Evolutionary conservation across 2,888 invertebrate species (phyloP), one percentile per base, ranked within the genome.

Genomic region (Rotaria macrura): DNA sequence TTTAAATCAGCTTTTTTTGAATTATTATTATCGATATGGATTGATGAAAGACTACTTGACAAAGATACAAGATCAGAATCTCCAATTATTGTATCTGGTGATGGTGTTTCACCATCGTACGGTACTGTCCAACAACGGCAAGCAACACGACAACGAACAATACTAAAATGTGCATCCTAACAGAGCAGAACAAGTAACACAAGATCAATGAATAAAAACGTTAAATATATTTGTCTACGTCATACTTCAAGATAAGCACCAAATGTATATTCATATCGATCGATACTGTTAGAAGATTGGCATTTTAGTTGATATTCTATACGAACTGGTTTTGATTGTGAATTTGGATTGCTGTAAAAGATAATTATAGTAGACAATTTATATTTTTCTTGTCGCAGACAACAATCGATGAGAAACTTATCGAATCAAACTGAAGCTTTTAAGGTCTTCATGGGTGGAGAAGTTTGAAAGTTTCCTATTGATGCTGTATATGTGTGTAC

Each of bases 161-260:
- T 94, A 90, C 94, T 94, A 89, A 93, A 93, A 87, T 94, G 93
- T 0, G 96, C 95, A 90, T 95, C 95, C 89, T 94, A n/a, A n/a
- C n/a, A n/a, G n/a, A n/a, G n/a, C n/a, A n/a, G 94, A 52, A 97
- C 92, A 96, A 96, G 43, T 43, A 25, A 40, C 9, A 40, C 0
- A 34, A 34, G 0, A 29, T 14, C 0, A 5, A n/a, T n/a, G 12
- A 34, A 65, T 0, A 65, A 34, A 14, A 17, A 20, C 1, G 10
- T 20, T 54, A 47, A 47, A 47, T 12, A 9, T 20, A 20, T 65
- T 34, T 20, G 0, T 20, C 10, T 17, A 7, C 7, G 49, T 52
- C 23, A 88, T 85, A 89, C 88, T 55, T 89, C 88, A 85, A 88
- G 85, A 79, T 52, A 85, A 85, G 34, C 84, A 54, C 52, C 23